Evolutionary conservation across 2,888 invertebrate species (phyloP).

Genomic region (Dolomedes plantarius): DNA sequence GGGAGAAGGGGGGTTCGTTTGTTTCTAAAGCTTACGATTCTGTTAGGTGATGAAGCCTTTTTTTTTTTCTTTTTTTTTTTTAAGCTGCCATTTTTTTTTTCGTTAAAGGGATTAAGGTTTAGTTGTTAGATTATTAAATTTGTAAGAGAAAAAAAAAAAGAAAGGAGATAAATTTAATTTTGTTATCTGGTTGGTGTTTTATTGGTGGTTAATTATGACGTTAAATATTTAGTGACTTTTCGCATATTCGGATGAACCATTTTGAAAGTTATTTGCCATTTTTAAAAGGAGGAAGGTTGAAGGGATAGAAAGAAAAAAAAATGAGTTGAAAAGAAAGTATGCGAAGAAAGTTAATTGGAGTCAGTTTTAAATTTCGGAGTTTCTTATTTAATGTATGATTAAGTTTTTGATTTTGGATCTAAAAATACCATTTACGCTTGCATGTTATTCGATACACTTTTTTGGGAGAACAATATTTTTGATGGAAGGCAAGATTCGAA

Average conservation of each 20-base stretch:
- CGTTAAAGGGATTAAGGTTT: conserved; percentile 45
- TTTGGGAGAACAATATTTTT: too few species aligned
- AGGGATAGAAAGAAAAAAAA: neutral
- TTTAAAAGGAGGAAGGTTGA: neutral
- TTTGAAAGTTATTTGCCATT: conserved; percentile 45
- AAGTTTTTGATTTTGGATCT: neutral
- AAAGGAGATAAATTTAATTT: conserved; percentile 65
- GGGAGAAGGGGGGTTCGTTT: neutral
- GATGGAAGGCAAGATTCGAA: too few species aligned
- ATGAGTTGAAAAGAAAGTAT: neutral
- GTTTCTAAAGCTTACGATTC: conserved; percentile 41
- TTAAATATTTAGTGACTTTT: conserved; percentile 71
- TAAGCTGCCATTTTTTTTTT: conserved; percentile 17
- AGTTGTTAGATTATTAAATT: conserved; percentile 70
- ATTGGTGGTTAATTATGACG: conserved; percentile 70
- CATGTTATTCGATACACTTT: too few species aligned
- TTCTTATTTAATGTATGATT: neutral
- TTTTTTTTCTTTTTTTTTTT: conserved; percentile 17
- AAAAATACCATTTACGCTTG: too few species aligned
- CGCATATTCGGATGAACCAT: conserved; percentile 27
- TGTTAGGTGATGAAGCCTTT: conserved; percentile 48
- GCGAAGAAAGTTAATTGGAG: neutral
- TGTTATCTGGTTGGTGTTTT: conserved; percentile 61
- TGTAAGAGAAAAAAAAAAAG: conserved; percentile 18
- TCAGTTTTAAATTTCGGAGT: neutral